Evolutionary conservation across 2,888 invertebrate genomes (phyloP).

Genomic region (Drosophila colorata): DNA sequence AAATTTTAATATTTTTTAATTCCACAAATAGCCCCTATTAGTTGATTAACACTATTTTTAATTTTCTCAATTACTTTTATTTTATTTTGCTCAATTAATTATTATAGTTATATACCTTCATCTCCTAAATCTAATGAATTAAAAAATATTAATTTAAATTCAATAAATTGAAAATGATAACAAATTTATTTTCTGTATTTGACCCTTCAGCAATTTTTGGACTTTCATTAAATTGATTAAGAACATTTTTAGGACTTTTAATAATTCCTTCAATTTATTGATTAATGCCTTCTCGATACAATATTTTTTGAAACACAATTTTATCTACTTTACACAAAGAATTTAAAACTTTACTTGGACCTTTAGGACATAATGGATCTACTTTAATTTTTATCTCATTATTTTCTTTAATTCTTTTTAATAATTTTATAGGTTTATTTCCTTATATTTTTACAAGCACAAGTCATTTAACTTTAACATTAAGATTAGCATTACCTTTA

Average conservation of each 20-base stretch:
- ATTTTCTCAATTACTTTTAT: too few species aligned
- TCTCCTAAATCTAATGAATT: conserved; percentile 78
- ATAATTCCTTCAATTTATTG: conserved; percentile 88
- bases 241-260: conserved; percentile 87
- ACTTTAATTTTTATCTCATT: conserved; percentile 86
- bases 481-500: conserved; percentile 86
- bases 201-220: conserved; percentile 87
- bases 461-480: conserved; percentile 87
- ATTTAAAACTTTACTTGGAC: conserved; percentile 84
- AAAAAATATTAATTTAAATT: conserved; percentile 84
- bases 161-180: conserved; percentile 60
- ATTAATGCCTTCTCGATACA: conserved; percentile 87
- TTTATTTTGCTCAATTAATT: too few species aligned
- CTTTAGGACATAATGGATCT: conserved; percentile 85
- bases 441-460: conserved; percentile 90
- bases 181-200: conserved; percentile 86
- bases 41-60: too few species aligned
- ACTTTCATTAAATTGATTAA: conserved; percentile 88
- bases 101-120: too few species aligned
- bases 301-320: conserved; percentile 86
- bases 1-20: too few species aligned
- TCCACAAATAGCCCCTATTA: too few species aligned
- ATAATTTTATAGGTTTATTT: conserved; percentile 89
- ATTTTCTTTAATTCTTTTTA: conserved; percentile 87
- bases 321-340: conserved; percentile 59